Conservation (phyloP, 2,888 invertebrate genomes). For the Lasiommata megera region DNA sequence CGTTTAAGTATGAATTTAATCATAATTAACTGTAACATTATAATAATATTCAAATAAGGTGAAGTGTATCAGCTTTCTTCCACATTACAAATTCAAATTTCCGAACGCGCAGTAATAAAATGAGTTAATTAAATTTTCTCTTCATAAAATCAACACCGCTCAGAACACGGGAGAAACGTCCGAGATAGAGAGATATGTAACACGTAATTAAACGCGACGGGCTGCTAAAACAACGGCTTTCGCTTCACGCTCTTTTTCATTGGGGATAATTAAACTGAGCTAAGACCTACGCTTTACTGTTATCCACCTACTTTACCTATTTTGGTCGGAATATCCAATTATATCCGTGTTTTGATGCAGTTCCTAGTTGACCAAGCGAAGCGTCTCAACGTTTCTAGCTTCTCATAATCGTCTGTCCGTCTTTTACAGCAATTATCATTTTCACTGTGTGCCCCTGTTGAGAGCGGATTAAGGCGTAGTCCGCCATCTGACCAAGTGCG, state of each 20-base stretch:
- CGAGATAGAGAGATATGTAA: slow-evolving; percentile 28
- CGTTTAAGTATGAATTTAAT: neutral
- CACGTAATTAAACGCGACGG: slow-evolving; percentile 27
- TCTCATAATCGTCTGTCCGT: no score
- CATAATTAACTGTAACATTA: neutral
- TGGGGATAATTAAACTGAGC: slow-evolving; percentile 31
- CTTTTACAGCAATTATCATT: no score
- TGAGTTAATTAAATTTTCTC: slow-evolving; percentile 29
- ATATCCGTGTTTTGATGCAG: neutral
- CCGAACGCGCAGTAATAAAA: slow-evolving; percentile 24
- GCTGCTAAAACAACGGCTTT: slow-evolving; percentile 33
- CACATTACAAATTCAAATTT: slow-evolving; percentile 25
- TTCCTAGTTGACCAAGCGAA: neutral
- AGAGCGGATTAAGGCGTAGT: no score
- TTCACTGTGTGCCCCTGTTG: no score
- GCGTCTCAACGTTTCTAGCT: no score
- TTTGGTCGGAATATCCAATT: neutral
- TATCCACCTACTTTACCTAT: slow-evolving; percentile 6
- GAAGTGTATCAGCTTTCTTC: slow-evolving; percentile 16
- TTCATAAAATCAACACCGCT: slow-evolving; percentile 15
- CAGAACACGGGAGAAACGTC: slow-evolving; percentile 18
- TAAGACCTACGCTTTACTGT: slow-evolving; percentile 14
- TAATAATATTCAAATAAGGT: slow-evolving; percentile 15
- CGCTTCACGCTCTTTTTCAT: slow-evolving; percentile 57
- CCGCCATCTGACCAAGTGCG: no score